Evolutionary conservation across 2,888 invertebrate genomes (phyloP), one percentile per base, ranked within the genome.

Genomic region (Ophraella communa): DNA sequence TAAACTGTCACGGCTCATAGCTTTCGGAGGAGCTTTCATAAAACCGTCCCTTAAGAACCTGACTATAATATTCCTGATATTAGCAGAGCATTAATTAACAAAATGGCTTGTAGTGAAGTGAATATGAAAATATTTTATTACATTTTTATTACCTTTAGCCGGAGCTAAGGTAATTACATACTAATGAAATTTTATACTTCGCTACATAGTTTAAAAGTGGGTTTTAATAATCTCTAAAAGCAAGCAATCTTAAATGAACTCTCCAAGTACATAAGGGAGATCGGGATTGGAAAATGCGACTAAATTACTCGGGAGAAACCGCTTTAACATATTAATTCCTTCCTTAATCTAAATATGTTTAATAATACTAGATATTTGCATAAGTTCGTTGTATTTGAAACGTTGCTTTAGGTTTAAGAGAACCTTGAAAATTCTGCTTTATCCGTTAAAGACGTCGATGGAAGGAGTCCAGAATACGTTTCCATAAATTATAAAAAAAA

Each of bases 341-440:
- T 71, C 76, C 77, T 76, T 77, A 78, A 72, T 74, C 76, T 77
- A 77, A 76, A 64, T 74, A 76, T 74, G 69, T 73, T 71, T 73
- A 76, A 74, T 77, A 74, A 74, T 73, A 76, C 74, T 77, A 77
- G 64, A 73, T 70, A 72, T 79, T 80, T 80, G 78, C 77, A 80
- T 79, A 78, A 79, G 74, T 82, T 83, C 83, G 83, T 83, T 83
- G 83, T 82, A 74, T 79, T 71, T 76, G 83, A 83, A 83, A 82
- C 83, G 76, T 82, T 82, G 82, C 82, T 76, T 80, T 74, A 73
- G 74, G 79, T 80, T 80, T 72, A 71, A 70, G 70, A 74, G 78
- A 77, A 78, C 78, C 66, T 71, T 71, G 71, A 76, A 73, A 78
- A 77, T 75, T 73, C 72, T 73, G 74, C 74, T 72, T 67, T 71